These are phyloP conservation scores for Caenorhabditis inopinata DNA, from an alignment of 1,140 invertebrate genomes.

Conservation along the genomic window DNA sequence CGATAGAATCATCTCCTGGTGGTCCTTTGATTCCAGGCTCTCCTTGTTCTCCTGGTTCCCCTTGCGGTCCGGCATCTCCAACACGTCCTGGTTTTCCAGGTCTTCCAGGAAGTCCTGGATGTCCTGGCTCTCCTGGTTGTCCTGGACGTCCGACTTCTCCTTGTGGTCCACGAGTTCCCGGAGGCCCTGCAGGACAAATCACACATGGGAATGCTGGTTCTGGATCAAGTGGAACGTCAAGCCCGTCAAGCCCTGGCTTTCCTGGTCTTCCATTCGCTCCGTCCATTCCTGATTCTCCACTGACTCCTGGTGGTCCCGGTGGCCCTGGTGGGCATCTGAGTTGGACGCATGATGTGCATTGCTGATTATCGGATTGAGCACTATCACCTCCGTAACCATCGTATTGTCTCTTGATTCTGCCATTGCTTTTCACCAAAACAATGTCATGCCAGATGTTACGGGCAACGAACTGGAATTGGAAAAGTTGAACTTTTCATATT, in stretches of 20 bases:
- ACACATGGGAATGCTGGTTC: conserved; percentile 64
- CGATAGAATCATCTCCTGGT: conserved; percentile 53
- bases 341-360: conserved; percentile 64
- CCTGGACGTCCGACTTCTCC: conserved; percentile 51
- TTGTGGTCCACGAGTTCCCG: conserved; percentile 53
- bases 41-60: conserved; percentile 53
- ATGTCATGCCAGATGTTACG: conserved; percentile 60
- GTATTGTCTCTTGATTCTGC: conserved; percentile 57
- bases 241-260: conserved; percentile 64
- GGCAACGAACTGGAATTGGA: conserved; percentile 54
- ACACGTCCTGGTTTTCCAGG: conserved; percentile 56
- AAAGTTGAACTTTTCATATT: neutral
- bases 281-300: conserved; percentile 51
- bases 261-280: conserved; percentile 48
- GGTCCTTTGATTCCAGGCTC: conserved; percentile 55
- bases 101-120: conserved; percentile 53
- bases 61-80: conserved; percentile 58
- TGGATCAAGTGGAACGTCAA: conserved; percentile 64
- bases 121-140: conserved; percentile 55
- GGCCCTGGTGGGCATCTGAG: conserved; percentile 65
- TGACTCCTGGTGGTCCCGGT: conserved; percentile 64
- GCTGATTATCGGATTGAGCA: conserved; percentile 50
- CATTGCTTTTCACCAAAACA: conserved; percentile 57
- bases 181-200: conserved; percentile 39
- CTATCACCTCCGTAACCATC: conserved; percentile 42